Percentiles rank a stretch among this genome's conserved stretches.
These are phyloP conservation scores for Callipepla squamata DNA, from an alignment of 2,113 vertebrate genomes.

Conservation along the genomic window DNA sequence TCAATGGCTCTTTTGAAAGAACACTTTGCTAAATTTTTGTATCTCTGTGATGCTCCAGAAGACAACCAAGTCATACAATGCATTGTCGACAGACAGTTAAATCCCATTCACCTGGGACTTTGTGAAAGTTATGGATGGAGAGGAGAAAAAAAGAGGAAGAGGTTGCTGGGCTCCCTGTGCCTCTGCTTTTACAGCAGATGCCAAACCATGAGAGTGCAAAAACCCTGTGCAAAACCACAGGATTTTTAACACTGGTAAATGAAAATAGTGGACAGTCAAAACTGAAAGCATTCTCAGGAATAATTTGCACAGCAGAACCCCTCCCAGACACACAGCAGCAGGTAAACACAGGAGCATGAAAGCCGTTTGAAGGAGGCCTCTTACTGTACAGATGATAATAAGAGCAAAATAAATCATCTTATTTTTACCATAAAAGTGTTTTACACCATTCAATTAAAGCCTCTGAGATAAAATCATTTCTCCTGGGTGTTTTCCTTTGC, in stretches of 20 bases:
- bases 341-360: not conserved
- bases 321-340: not conserved
- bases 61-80: rapidly evolving
- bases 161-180: no score
- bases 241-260: not conserved
- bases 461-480: conserved; percentile 31
- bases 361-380: not conserved
- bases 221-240: not conserved
- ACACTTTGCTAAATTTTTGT: not conserved
- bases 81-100: not conserved
- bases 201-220: not conserved
- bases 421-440: conserved; percentile 38
- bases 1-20: not conserved
- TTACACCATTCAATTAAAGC: conserved; percentile 41
- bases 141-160: not conserved
- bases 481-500: conserved; percentile 57
- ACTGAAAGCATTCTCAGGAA: not conserved
- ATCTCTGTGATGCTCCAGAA: not conserved
- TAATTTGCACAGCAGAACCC: not conserved
- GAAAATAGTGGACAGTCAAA: not conserved
- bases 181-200: not conserved
- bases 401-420: conserved; percentile 38
- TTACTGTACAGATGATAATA: not conserved
- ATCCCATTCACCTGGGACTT: not conserved
- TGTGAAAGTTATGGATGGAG: rapidly evolving